Percentiles rank a stretch among this genome's conserved stretches.
Evolutionary conservation across 2,797 vertebrate genomes (phyloP).

Genomic region (Megalops cyprinoides): DNA sequence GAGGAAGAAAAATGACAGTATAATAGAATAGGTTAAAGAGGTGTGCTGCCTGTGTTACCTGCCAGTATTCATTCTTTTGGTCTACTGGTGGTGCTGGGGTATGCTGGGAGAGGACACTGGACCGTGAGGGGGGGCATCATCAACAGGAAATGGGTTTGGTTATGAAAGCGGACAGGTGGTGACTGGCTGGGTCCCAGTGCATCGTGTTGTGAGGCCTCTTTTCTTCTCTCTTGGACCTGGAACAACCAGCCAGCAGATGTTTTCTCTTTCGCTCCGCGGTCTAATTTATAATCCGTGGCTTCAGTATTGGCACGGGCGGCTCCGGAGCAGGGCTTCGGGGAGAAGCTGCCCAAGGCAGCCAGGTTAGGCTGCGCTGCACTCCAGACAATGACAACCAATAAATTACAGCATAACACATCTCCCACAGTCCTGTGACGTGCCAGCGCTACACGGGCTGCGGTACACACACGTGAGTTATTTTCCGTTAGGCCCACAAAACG

Average conservation of each 20-base stretch:
- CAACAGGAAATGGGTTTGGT: not conserved
- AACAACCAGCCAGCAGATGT: slow-evolving; percentile 26
- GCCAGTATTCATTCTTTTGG: no score
- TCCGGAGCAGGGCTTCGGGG: slow-evolving; percentile 21
- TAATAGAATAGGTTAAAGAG: not conserved
- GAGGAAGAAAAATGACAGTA: not conserved
- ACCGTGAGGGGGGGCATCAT: no score
- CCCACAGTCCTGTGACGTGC: not conserved
- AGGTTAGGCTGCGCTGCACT: slow-evolving; percentile 25
- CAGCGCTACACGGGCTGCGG: no score
- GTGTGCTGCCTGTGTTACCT: not conserved
- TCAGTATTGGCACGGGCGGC: slow-evolving; percentile 3
- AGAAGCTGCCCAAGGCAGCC: not conserved
- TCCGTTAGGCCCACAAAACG: not conserved
- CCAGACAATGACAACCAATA: slow-evolving; percentile 11
- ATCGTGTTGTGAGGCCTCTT: not conserved
- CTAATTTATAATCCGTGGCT: slow-evolving; percentile 31
- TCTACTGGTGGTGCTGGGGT: not conserved
- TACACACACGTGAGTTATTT: not conserved
- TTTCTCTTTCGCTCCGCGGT: not conserved
- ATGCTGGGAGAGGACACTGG: not conserved
- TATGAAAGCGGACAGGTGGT: slow-evolving; percentile 16
- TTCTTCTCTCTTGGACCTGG: slow-evolving; percentile 15
- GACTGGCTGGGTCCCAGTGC: not conserved
- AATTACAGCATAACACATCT: not conserved